Evolutionary conservation across 2,113 vertebrate genomes (phyloP).

Genomic region (Gyps fulvus): DNA sequence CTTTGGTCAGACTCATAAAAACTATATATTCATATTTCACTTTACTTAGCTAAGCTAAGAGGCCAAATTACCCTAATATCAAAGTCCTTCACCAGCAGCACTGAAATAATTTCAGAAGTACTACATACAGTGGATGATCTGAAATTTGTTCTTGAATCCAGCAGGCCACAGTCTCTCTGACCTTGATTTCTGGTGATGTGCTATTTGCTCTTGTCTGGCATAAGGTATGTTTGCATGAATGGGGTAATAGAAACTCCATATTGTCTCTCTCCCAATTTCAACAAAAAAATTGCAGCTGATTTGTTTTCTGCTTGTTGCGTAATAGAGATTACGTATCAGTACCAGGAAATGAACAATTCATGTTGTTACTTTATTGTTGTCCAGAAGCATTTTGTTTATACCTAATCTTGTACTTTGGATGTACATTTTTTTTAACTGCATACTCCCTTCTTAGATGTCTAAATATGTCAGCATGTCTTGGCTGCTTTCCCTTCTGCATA

Average conservation of each 20-base stretch:
- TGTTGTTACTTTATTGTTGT: not conserved
- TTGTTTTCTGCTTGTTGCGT: not conserved
- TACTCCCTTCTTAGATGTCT: not conserved
- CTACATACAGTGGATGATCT: not conserved
- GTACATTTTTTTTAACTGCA: not conserved
- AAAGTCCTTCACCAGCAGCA: not conserved
- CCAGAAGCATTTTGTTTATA: not conserved
- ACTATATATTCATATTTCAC: not conserved
- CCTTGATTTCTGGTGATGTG: fast-evolving
- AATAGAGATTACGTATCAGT: not conserved
- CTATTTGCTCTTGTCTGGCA: not conserved
- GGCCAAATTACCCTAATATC: not conserved
- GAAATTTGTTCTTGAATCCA: not conserved
- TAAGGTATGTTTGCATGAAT: not conserved
- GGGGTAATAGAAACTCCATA: not conserved
- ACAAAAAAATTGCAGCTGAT: not conserved
- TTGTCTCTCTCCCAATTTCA: not conserved
- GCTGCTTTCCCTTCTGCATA: not conserved
- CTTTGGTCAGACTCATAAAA: not conserved
- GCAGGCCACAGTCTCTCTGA: not conserved
- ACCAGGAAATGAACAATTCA: not conserved
- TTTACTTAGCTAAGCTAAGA: not conserved
- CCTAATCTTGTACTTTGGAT: not conserved
- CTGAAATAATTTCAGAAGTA: not conserved
- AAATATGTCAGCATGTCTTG: not conserved